A percentile compares a stretch with the other conserved stretches of the same genome.
Conservation (phyloP, 2,888 invertebrate species). For the Mermis nigrescens region DNA sequence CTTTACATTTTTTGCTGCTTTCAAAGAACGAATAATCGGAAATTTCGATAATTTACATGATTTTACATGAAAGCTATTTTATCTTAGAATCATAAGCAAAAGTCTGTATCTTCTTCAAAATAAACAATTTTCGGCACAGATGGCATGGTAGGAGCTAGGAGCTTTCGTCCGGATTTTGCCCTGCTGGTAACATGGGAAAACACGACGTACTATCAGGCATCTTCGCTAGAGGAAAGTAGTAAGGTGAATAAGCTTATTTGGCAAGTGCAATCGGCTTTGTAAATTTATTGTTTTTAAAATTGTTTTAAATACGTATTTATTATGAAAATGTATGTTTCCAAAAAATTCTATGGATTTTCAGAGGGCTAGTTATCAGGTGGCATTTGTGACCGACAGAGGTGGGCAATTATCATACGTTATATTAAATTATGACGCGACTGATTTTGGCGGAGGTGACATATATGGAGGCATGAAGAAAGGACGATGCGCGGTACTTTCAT, state of each 20-base stretch:
- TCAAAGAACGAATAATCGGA: too few relatives aligned
- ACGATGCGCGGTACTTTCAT: conserved; percentile 26
- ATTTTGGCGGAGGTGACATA: conserved; percentile 54
- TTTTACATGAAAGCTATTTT: too few relatives aligned
- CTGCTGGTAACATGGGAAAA: conserved; percentile 86
- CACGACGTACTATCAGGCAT: conserved; percentile 48
- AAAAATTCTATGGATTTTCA: conserved; percentile 35
- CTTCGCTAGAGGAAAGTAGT: neutral
- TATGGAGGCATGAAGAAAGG: conserved; percentile 25
- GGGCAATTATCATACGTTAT: conserved; percentile 83
- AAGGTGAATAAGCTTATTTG: conserved; percentile 3
- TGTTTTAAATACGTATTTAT: too few relatives aligned
- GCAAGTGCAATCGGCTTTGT: neutral
- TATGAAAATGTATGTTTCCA: too few relatives aligned
- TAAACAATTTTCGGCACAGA: too few relatives aligned
- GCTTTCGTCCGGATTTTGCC: conserved; percentile 73
- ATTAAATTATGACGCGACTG: conserved; percentile 73
- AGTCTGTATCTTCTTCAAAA: too few relatives aligned
- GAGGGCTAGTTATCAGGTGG: conserved; percentile 88
- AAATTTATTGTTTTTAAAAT: too few relatives aligned
- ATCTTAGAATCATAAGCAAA: too few relatives aligned
- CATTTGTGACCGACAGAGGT: conserved; percentile 58
- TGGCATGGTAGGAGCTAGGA: conserved; percentile 67
- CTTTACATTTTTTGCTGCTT: too few relatives aligned
- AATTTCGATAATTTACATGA: too few relatives aligned